Base-by-base conservation (phyloP, 92 coral and sea anemone genomes). In the Epizoanthus scotinus region DNA sequence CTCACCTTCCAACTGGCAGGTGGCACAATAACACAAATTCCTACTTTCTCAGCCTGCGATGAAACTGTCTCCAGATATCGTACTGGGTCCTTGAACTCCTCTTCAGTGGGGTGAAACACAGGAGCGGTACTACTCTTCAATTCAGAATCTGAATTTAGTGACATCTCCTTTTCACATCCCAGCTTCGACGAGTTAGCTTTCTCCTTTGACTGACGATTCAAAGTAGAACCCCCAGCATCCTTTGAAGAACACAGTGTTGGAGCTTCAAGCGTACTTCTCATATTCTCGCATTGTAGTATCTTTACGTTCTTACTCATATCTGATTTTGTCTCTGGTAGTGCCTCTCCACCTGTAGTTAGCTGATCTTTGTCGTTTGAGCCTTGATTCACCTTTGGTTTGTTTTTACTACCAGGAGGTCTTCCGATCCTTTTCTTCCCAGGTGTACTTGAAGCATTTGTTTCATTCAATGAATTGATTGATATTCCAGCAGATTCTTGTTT, bases 1-100 rank as follows among this genome's bases (percentile, higher is more conserved):
- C 87, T 63, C 80, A 96, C 99, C 99, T 96, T 91, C 99, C 99
- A 96, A 24, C 94, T 86, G 44, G 90, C 91, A 0, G 99, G 99
- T 0, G 99, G 99, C n/a, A 85, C 92, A 52, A 96, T 66, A 56
- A 96, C 87, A 73, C 96, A 96, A 17, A 89, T 87, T 13, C 99
- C 99, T 82, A 87, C 89, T 70, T 82, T 82, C 70, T 87, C 92
- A 21, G 90, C 87, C 6, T 84, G 68, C 8, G 71, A 27, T 36
- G 80, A 78, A 49, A 96, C 90, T 22, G 86, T 86, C 60, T 91
- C 88, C 28, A 96, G 84, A 70, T 96, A 96, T 21, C 71, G 47
- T 25, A 82, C 73, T 18, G 99, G 99, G 59, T 96, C 90, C 58
- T 89, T 89, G 84, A 96, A 96, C 65, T 96, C 99, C 67, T 87